Evolutionary conservation across 2,888 invertebrate genomes (phyloP), one percentile per base, ranked within the genome.

Genomic region (Tiliacea aurago): DNA sequence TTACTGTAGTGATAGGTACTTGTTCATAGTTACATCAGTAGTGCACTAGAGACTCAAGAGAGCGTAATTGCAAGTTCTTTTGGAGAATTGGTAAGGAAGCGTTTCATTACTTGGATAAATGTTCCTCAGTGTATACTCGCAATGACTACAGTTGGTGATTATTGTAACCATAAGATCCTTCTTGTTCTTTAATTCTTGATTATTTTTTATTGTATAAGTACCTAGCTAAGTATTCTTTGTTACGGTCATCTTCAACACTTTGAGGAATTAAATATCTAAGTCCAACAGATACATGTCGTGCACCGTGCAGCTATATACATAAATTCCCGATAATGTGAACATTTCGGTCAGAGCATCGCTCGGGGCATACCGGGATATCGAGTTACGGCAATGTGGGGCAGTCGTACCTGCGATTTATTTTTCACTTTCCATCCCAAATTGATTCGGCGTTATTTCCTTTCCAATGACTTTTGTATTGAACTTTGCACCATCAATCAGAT

Each of bases 371-470:
- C 76, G 68, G n/a, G n/a, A 80, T 83, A 86, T 88, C 81, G 76
- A 85, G 73, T 86, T 85, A 84, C 84, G 63, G 63, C 80, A 49
- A 80, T 76, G 41, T 71, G 68, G 63, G 68, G 56, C 84, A 84
- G 78, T 59, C 78, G 76, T 79, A 76, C 80, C 76, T 81, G 83
- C 73, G 80, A 87, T 89, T 87, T 88, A 88, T 89, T 89, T 89
- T 89, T 78, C 86, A 85, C 81, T 84, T 73, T 67, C 68, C 68
- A 78, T 83, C 76, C 76, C 80, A 84, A 85, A 89, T 87, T 84
- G 84, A 87, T 89, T 85, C 83, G 74, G 66, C 69, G 80, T 81
- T 83, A 82, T 83, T 84, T 80, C 79, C 81, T 78, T 76, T 84
- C 55, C 69, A 84, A 84, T 79, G 81, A 77, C 80, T 85, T 87